Evolutionary conservation across 2,888 invertebrate species (phyloP), one percentile per base, ranked within the genome.

Genomic region (Lepidocyrtoides sp.): DNA sequence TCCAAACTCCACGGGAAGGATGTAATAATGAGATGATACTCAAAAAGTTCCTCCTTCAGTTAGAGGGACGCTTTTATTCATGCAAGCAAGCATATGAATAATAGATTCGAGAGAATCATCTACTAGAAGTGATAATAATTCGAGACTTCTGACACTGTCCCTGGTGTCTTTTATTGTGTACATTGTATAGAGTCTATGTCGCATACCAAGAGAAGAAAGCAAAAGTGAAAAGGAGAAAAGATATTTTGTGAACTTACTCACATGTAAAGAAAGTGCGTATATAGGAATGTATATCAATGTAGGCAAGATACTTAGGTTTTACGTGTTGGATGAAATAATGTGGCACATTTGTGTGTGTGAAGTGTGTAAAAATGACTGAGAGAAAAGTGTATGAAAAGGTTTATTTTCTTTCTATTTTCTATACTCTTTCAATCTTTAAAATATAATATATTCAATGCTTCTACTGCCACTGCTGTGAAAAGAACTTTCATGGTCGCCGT

Each of bases 401-500:
- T 26, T 41, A 63, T 60, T 51, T 44, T 32, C 69, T n/a, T 69
- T 26, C 29, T 48, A n/a, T n/a, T n/a, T n/a, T n/a, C n/a, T n/a
- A n/a, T n/a, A n/a, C 29, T 57, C 72, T 29, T 75, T 26, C 36
- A 69, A 36, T 36, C 69, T 41, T 69, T 69, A 36, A n/a, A 36
- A 69, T 60, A 60, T 23, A 23, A 60, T 60, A 48, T 84, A 51
- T 51, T 57, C 48, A 32, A 32, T n/a, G 36, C 23, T 48, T 26
- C 48, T 48, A 48, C 48, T n/a, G 26, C 20, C 26, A n/a, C 75
- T 69, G 10, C 32, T 14, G 10, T 36, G 72, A 8, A 41, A 75
- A 54, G 23, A 29, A 48, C 44, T 77, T 87, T 79, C 79, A 63
- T 63, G 44, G 77, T 77, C 63, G 60, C 57, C 57, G 48, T 63